Evolutionary conservation across 1,140 invertebrate species (phyloP), one percentile per base, ranked within the genome.

Genomic region (Branchinecta lindahli): DNA sequence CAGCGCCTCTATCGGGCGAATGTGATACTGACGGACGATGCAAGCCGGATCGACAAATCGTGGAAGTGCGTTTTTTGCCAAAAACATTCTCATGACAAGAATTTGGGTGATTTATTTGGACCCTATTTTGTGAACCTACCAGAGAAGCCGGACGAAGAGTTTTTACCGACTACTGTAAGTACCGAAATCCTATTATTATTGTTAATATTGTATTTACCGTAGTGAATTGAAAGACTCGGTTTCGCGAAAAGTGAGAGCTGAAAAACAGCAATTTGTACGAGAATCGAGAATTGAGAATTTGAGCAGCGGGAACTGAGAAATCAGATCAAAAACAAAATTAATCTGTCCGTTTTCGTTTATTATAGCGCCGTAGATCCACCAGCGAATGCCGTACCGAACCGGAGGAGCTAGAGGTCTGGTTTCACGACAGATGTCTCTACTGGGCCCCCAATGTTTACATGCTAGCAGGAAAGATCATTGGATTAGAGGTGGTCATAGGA

Each of bases 351-450:
- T 33, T 33, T 5, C 33, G 33, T 33, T 33, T 33, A 5, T 33
- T 33, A 33, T 33, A 33, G 33, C 33, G 33, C 33, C 33, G 33
- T 5, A 33, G 33, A 61, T 12, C 52, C 18, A 61, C 12, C 52
- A 61, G 52, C 18, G 52, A 61, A 61, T 61, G 12, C 18, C 12
- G 18, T 15, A 20, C 18, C 12, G 52, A 61, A 15, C 12, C 12
- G 2, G 52, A 61, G 12, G 52, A 61, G 52, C 6, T 61, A 61
- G 52, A 61, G 18, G 18, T 20, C 6, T 61, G 52, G 52, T 61
- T 61, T 61, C 52, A 61, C 18, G 52, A 61, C 12, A 61, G 52
- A 61, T 61, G 52, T 61, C 52, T 61, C 52, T 61, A 61, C 52
- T 61, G 52, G 52, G 52, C 52, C 52, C 52, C 52, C 12, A 61